A percentile compares a stretch with the other conserved stretches of the same genome.
Evolutionary conservation across 2,113 vertebrate species (phyloP).

Genomic region (Raja brachyura): DNA sequence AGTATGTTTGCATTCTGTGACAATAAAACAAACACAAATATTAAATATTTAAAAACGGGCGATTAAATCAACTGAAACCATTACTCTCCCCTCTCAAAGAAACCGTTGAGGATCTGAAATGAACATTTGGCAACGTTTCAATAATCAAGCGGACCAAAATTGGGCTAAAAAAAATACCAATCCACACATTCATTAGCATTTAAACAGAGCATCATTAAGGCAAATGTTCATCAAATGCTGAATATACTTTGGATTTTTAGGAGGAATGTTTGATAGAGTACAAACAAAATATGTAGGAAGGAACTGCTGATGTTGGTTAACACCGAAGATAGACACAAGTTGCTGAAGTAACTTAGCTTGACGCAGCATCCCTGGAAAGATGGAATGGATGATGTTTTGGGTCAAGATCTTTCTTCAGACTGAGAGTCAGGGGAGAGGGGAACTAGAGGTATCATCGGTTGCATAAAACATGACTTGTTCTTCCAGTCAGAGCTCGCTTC

Average conservation of each 20-base stretch:
- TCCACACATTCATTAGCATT: background rate
- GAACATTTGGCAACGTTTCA: background rate
- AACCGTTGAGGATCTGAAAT: background rate
- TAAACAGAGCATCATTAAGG: background rate
- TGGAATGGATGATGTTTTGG: too few species aligned
- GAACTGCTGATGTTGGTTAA: too few species aligned
- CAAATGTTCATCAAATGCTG: background rate
- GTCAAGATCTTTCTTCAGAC: too few species aligned
- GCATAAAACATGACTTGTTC: background rate
- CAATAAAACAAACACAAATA: slow-evolving; percentile 41
- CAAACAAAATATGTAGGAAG: slow-evolving; percentile 37
- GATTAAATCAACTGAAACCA: background rate
- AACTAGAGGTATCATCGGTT: background rate
- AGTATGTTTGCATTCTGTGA: slow-evolving; percentile 56
- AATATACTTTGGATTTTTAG: slow-evolving; percentile 48
- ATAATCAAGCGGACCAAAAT: background rate
- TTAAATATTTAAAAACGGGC: background rate
- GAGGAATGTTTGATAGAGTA: slow-evolving; percentile 53
- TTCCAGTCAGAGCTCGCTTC: background rate
- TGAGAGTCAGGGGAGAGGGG: too few species aligned
- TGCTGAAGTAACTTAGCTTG: too few species aligned
- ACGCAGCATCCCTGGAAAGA: too few species aligned
- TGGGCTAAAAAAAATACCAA: background rate
- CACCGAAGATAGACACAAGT: too few species aligned
- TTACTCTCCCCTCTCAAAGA: background rate